Base-by-base conservation (phyloP, 2,797 vertebrate species). In the Rhinella marina region DNA sequence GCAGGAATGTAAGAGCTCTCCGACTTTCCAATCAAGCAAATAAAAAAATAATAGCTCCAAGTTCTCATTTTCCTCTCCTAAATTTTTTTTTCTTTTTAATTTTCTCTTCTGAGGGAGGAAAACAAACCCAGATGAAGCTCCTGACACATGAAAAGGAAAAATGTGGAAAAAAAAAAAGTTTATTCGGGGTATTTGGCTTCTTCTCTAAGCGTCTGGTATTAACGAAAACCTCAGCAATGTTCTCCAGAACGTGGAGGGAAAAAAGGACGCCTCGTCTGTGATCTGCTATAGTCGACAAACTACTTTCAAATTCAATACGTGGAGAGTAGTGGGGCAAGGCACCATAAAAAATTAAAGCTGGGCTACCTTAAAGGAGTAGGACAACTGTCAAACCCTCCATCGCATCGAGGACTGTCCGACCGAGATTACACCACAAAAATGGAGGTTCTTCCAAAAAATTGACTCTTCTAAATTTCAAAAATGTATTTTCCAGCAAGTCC, bases 61-160 rank as follows among this genome's bases (percentile, higher is more conserved):
- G 86, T 32, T 87, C 86, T 87, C 61, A 83, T 27, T 88, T 84
- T 87, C 78, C 73, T 83, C 70, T 83, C 81, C 52, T 56, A 23
- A 75, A n/a, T 19, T 76, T 62, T 82, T 87, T 32, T 5, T 41
- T 70, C 48, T 73, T 48, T 23, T 76, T 54, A 41, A 56, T 78
- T 57, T 48, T 88, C 41, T 64, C 61, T 66, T 12, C 76, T 70
- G 75, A 54, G 12, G 76, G 64, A 66, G 64, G 41, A 80, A 88
- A 88, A 64, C 76, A 75, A 88, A 50, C 82, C 87, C 87, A 81
- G 87, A 84, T 88, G 87, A 88, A 70, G 32, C 32, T 48, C 76
- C 21, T 25, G 57, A 19, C 41, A 85, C 62, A 88, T 88, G 87
- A 85, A 88, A 88, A 85, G 76, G 82, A 85, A 84, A 84, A 84